A percentile compares a stretch with the other conserved stretches of the same genome.
phyloP scores from a whole-genome alignment of 2,113 vertebrate species.

The Tupaia tana region DNA sequence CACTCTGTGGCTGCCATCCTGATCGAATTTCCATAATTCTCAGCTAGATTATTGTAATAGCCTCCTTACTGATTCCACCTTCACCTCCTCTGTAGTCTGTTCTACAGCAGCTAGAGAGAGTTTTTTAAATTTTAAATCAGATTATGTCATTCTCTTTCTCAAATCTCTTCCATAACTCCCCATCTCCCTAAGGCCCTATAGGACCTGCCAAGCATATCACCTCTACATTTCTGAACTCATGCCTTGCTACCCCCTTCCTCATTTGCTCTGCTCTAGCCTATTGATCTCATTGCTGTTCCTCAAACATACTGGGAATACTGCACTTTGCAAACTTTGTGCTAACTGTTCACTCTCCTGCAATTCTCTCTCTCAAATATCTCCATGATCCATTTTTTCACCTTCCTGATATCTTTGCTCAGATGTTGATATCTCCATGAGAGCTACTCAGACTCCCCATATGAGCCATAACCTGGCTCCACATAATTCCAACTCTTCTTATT shows the following conservation, averaged over 20 bases:
- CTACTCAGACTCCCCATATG: not conserved
- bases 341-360: not conserved
- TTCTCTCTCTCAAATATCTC: not conserved
- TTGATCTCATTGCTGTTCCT: not conserved
- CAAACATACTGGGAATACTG: not conserved
- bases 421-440: not conserved
- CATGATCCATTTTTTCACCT: not conserved
- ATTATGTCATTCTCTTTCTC: not conserved
- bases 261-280: not conserved
- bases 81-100: not conserved
- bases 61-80: not conserved
- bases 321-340: not conserved
- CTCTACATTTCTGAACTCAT: not conserved
- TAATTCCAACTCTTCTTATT: not conserved
- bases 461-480: not conserved
- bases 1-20: not conserved
- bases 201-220: not conserved
- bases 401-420: not conserved
- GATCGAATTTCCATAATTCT: not conserved
- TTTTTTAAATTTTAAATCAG: conserved; percentile 21
- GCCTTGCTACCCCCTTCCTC: not conserved
- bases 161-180: not conserved
- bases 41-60: not conserved
- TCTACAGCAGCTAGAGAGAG: not conserved
- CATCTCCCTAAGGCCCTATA: not conserved